Base-by-base conservation (phyloP, 64 coral and sea anemone species). In the Actinia equina region DNA sequence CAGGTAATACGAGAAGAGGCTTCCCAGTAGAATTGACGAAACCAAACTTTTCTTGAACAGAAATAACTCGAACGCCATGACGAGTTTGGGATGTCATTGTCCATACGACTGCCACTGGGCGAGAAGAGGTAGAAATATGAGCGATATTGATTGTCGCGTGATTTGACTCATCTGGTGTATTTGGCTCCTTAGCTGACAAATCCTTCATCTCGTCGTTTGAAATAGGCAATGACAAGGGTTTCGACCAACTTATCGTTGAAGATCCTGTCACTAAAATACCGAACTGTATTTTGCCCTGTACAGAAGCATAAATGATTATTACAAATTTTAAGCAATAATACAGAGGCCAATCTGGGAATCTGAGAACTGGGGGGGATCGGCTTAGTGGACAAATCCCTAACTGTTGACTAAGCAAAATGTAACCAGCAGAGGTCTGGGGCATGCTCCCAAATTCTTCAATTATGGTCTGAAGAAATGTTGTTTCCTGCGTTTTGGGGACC, bases 31-130 rank as follows among this genome's bases (percentile, higher is more conserved):
- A 71, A 46, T 92, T 92, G n/a, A 92, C 79, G 15, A 92, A 43
- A 71, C 79, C 64, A 74, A 71, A 92, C 59, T 86, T 80, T 43
- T 87, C 84, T 26, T 87, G 81, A 62, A 92, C 8, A 17, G 85
- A 87, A 52, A 87, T 19, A 49, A 92, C 71, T 46, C 58, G 19
- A 27, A 92, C 80, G 62, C 90, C 90, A 57, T 86, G 79, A 92
- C 59, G 58, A 59, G 58, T 69, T 2, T 60, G 85, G 81, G 85
- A 87, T 62, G 90, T 83, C 17, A 92, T 64, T 19, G 62, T 59
- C 85, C 84, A 87, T 41, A 30, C 57, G 10, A 74, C 85, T 9
- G 76, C 90, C 17, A 44, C 45, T 67, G 86, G 79, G 6, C 65
- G 84, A 77, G 56, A 77, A 22, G 90, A 87, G 70, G 53, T 52